Conservation (phyloP, 1,140 invertebrate genomes). For the Eufriesea mexicana region DNA sequence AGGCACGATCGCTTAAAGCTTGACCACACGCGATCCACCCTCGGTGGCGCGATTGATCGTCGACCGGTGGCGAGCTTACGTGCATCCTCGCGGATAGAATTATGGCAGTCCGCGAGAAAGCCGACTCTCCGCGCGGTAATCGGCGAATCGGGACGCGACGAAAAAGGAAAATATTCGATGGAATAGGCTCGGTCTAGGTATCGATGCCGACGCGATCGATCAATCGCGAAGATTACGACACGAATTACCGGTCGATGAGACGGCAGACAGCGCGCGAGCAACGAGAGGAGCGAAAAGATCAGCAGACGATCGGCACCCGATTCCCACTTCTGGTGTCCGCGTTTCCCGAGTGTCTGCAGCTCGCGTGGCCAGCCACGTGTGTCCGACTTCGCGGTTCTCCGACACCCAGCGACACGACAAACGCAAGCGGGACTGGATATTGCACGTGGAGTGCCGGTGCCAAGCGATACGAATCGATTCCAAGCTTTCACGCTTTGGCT, state of each 20-base stretch:
- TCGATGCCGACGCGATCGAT: neutral
- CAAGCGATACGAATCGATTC: conserved; percentile 23
- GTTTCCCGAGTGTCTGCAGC: conserved; percentile 9
- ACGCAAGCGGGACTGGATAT: neutral
- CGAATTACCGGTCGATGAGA: neutral
- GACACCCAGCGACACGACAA: conserved; percentile 1
- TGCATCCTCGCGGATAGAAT: conserved; percentile 28
- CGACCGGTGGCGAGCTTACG: conserved; percentile 44
- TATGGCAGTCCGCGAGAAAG: neutral
- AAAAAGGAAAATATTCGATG: no score
- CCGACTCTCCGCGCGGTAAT: neutral
- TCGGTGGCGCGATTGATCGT: conserved; percentile 39
- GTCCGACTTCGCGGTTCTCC: neutral
- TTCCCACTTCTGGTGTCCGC: conserved; percentile 25
- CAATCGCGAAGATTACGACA: neutral
- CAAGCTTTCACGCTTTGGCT: conserved; percentile 14
- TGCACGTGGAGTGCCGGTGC: conserved; percentile 17
- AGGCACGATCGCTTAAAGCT: conserved; percentile 44
- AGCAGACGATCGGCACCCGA: neutral
- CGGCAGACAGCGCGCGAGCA: neutral
- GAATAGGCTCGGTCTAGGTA: no score
- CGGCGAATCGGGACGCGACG: no score
- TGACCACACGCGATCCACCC: conserved; percentile 53
- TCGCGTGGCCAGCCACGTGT: conserved; percentile 53
- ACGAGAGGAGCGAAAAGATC: conserved; percentile 7